phyloP scores from a whole-genome alignment of 2,888 invertebrate species.

The Exocentrus adspersus region DNA sequence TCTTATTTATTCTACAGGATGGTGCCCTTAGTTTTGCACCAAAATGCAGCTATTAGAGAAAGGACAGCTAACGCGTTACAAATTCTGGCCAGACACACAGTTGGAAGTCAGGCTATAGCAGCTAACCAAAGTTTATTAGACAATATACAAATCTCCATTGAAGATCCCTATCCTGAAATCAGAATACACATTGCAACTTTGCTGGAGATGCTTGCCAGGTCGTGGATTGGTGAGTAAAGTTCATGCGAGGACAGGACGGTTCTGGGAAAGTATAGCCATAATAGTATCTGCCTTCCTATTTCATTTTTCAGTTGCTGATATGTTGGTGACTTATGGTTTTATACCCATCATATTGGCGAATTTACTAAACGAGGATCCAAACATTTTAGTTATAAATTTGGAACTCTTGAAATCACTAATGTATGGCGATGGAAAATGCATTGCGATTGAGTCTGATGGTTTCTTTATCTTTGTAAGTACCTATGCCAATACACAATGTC shows the following conservation, averaged over 20 bases:
- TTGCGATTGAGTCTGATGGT: constrained; percentile 58
- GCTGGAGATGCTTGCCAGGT: constrained; percentile 59
- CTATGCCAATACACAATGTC: too few relatives aligned
- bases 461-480: constrained; percentile 58
- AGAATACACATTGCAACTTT: constrained; percentile 60
- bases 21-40: constrained; percentile 55
- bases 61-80: constrained; percentile 58
- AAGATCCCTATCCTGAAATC: constrained; percentile 57
- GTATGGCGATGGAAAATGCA: constrained; percentile 58
- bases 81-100: constrained; percentile 58
- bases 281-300: background rate
- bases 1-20: constrained; percentile 49
- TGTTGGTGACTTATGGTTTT: constrained; percentile 58
- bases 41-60: constrained; percentile 57
- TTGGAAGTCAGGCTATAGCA: constrained; percentile 61
- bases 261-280: constrained; percentile 54
- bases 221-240: too few relatives aligned
- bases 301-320: constrained; percentile 57
- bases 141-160: constrained; percentile 55
- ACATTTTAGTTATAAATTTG: constrained; percentile 58
- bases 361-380: constrained; percentile 52
- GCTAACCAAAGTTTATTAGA: constrained; percentile 55
- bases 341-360: constrained; percentile 55
- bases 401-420: constrained; percentile 58
- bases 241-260: too few relatives aligned